These are phyloP conservation scores for Lissonota sp. DNA, from an alignment of 2,888 invertebrate species.

Conservation along the genomic window DNA sequence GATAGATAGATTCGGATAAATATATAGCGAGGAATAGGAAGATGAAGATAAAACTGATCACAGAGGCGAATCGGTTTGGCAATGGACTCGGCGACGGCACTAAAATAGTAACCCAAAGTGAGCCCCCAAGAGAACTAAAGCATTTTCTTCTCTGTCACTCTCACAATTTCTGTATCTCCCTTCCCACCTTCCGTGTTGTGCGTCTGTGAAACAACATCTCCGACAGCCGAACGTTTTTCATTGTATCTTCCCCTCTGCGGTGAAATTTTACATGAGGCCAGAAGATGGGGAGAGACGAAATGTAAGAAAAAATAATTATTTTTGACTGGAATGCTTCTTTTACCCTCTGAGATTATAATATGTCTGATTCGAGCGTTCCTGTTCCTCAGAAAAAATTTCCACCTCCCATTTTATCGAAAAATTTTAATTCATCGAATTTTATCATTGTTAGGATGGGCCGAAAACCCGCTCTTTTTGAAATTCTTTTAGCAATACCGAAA, in stretches of 20 bases:
- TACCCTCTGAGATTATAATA: no score
- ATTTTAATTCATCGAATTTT: no score
- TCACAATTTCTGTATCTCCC: no score
- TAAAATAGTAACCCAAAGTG: conserved; percentile 55
- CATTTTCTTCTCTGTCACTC: conserved; percentile 22
- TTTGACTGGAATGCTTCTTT: no score
- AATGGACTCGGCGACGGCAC: conserved; percentile 58
- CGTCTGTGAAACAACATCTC: not conserved
- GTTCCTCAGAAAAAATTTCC: no score
- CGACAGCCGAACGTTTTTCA: not conserved
- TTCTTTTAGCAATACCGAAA: no score
- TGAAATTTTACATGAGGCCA: no score
- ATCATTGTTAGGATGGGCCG: no score
- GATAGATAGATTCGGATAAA: not conserved
- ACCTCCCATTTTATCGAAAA: no score
- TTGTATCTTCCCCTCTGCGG: not conserved
- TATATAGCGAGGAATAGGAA: conserved; percentile 27
- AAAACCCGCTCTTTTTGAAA: no score
- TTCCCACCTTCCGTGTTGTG: conserved; percentile 25
- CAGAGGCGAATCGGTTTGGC: conserved; percentile 59
- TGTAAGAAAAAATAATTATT: not conserved
- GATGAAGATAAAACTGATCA: conserved; percentile 48
- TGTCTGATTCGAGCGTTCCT: no score
- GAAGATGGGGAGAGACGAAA: not conserved
- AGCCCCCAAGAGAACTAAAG: not conserved